Percentiles rank a stretch among this genome's conserved stretches.
These are phyloP conservation scores for Varanus salvator DNA, from an alignment of 2,113 vertebrate species.

Conservation along the genomic window DNA sequence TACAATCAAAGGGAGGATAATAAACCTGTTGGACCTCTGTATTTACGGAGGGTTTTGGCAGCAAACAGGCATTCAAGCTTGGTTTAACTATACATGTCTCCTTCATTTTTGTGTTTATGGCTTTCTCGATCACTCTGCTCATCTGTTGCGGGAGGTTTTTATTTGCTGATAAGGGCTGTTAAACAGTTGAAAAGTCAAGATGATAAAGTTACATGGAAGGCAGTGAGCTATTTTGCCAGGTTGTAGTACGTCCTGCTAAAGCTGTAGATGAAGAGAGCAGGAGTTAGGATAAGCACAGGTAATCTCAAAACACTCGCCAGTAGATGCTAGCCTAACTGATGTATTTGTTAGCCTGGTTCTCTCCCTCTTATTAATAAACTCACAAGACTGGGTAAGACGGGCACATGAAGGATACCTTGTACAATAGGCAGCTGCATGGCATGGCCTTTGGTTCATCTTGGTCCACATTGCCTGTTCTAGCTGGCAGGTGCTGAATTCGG, in stretches of 20 bases:
- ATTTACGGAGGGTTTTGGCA: slow-evolving; percentile 65
- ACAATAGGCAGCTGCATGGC: background rate
- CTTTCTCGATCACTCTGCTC: slow-evolving; percentile 69
- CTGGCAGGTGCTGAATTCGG: background rate
- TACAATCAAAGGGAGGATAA: slow-evolving; percentile 65
- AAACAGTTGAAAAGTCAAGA: slow-evolving; percentile 65
- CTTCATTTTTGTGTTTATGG: slow-evolving; percentile 64
- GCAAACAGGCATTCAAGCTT: slow-evolving; percentile 50
- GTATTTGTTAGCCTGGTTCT: background rate
- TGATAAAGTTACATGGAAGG: slow-evolving; percentile 53
- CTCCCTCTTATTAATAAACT: background rate
- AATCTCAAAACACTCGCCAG: background rate
- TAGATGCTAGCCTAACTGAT: background rate
- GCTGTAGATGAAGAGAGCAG: background rate
- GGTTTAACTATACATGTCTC: slow-evolving; percentile 65
- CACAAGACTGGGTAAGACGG: background rate
- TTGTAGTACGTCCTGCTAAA: slow-evolving; percentile 18
- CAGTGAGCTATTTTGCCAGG: background rate
- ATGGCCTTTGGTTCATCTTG: background rate
- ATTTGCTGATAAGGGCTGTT: slow-evolving; percentile 71
- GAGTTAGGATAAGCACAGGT: background rate
- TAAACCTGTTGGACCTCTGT: slow-evolving; percentile 64
- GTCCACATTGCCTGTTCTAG: background rate
- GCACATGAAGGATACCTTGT: background rate
- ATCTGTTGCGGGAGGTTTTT: slow-evolving; percentile 69